A percentile compares a stretch with the other conserved stretches of the same genome.
Evolutionary conservation across 2,888 invertebrate species (phyloP).

Genomic region (Apoda limacodes): DNA sequence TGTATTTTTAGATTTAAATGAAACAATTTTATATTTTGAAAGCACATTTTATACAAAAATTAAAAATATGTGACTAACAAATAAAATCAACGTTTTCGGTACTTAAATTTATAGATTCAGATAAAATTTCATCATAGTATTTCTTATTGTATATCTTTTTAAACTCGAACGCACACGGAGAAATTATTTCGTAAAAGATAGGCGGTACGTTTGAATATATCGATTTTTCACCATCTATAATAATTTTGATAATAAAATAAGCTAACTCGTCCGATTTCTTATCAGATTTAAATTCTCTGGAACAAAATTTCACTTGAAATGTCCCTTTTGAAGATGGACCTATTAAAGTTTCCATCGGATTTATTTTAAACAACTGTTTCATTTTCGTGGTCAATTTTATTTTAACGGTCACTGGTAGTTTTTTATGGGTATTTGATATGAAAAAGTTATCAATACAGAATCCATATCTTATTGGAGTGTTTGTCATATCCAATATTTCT

Average conservation of each 20-base stretch:
- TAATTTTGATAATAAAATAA: conserved; percentile 47
- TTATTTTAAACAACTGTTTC: conserved; percentile 37
- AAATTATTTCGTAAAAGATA: conserved; percentile 45
- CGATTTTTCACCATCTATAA: conserved; percentile 29
- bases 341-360: conserved; percentile 34
- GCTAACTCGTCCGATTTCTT: conserved; percentile 28
- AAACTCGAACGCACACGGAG: conserved; percentile 37
- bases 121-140: conserved; percentile 25
- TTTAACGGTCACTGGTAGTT: conserved; percentile 32
- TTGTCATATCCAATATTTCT: conserved; percentile 41
- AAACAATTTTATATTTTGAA: no score
- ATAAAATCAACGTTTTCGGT: no score
- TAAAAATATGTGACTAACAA: no score
- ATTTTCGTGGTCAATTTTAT: conserved; percentile 42
- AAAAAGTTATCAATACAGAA: conserved; percentile 34
- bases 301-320: conserved; percentile 35
- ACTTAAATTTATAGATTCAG: no score
- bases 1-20: no score
- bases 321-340: conserved; percentile 23
- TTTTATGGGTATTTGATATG: conserved; percentile 36
- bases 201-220: conserved; percentile 40
- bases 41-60: no score
- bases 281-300: conserved; percentile 21
- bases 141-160: conserved; percentile 30
- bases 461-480: conserved; percentile 34